phyloP scores from a whole-genome alignment of 1,140 invertebrate genomes.

The Octopus bimaculoides region DNA sequence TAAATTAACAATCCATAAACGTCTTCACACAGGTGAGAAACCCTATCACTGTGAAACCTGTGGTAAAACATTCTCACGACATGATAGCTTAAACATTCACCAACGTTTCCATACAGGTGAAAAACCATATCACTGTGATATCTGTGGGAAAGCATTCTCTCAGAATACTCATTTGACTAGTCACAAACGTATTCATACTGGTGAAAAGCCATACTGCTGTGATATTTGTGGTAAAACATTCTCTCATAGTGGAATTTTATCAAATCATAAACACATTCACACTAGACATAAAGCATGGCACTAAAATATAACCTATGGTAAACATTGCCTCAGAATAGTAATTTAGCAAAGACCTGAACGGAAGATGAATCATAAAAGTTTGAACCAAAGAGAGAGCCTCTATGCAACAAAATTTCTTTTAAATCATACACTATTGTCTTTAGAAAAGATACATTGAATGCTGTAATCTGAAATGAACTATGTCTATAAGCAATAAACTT shows the following conservation, averaged over 20 bases:
- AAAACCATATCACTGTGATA: constrained; percentile 71
- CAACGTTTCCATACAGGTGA: constrained; percentile 61
- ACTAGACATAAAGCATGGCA: too few species aligned
- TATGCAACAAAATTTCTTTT: too few species aligned
- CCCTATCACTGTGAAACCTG: constrained; percentile 68
- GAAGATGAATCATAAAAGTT: too few species aligned
- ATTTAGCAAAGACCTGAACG: too few species aligned
- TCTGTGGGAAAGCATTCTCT: constrained; percentile 80
- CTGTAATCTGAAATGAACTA: too few species aligned
- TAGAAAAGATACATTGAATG: too few species aligned
- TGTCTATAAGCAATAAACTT: too few species aligned
- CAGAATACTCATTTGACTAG: constrained; percentile 89
- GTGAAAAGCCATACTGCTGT: constrained; percentile 92
- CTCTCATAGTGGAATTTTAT: background rate
- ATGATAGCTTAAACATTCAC: constrained; percentile 79
- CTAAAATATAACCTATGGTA: too few species aligned
- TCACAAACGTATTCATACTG: constrained; percentile 87
- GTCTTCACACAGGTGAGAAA: background rate
- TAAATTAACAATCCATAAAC: background rate
- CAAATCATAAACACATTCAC: too few species aligned
- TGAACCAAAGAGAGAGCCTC: too few species aligned
- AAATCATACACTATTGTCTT: too few species aligned
- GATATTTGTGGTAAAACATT: constrained; percentile 64
- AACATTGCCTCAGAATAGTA: too few species aligned
- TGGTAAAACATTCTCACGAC: constrained; percentile 82